Evolutionary conservation across 2,797 vertebrate genomes (phyloP).

Genomic region (Sebastes itinus): DNA sequence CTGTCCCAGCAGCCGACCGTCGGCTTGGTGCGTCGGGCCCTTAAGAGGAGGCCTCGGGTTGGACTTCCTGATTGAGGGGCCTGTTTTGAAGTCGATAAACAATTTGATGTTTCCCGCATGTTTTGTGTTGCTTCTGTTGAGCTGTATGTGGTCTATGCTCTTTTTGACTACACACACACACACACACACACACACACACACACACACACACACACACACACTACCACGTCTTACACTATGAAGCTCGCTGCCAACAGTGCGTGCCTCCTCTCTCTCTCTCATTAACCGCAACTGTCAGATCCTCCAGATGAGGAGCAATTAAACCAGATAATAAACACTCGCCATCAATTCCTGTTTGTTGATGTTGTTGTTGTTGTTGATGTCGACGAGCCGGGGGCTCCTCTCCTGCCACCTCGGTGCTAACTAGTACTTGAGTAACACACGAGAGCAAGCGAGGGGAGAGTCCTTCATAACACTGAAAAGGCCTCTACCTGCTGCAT

Average conservation of each 20-base stretch:
- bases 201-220: constrained; percentile 25
- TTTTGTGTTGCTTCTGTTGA: constrained; percentile 39
- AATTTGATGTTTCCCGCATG: constrained; percentile 50
- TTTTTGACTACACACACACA: constrained; percentile 8
- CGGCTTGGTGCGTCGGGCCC: no score
- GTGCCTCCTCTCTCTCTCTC: constrained; percentile 83
- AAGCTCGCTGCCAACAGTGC: constrained; percentile 78
- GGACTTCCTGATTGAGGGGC: constrained; percentile 44
- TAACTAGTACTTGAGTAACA: constrained; percentile 87
- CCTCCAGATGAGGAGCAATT: constrained; percentile 90
- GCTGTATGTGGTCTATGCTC: constrained; percentile 62
- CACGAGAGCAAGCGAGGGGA: constrained; percentile 65
- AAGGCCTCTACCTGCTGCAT: constrained; percentile 76
- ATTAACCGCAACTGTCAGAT: constrained; percentile 91
- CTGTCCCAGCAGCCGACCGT: no score
- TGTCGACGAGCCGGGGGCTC: constrained; percentile 79
- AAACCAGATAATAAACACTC: constrained; percentile 89
- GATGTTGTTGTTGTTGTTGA: constrained; percentile 81
- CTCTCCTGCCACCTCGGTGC: constrained; percentile 83
- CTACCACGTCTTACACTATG: constrained; percentile 59
- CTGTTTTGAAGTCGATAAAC: constrained; percentile 57
- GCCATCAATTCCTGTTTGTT: constrained; percentile 89
- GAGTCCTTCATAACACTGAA: constrained; percentile 72
- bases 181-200: constrained; percentile 26
- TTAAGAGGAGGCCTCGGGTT: constrained; percentile 33